A percentile compares a stretch with the other conserved stretches of the same genome.
These are phyloP conservation scores for Pandemis cinnamomeana DNA, from an alignment of 2,888 invertebrate genomes.

Conservation along the genomic window DNA sequence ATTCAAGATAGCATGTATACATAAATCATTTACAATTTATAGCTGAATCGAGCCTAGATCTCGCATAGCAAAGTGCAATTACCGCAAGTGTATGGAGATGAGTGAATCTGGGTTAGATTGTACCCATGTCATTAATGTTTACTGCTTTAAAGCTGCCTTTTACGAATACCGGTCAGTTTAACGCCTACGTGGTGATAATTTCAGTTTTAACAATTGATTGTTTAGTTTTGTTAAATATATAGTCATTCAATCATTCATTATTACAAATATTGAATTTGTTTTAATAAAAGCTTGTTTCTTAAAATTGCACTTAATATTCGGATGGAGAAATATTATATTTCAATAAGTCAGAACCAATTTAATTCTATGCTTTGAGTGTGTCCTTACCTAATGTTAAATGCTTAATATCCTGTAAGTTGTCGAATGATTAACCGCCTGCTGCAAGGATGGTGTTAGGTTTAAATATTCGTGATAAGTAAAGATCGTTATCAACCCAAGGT, in stretches of 20 bases:
- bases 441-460: not conserved
- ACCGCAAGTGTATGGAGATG: constrained; percentile 59
- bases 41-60: constrained; percentile 28
- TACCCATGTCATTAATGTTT: constrained; percentile 63
- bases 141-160: constrained; percentile 72
- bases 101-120: constrained; percentile 72
- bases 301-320: too few species aligned
- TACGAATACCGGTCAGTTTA: constrained; percentile 43
- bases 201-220: not conserved
- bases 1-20: constrained; percentile 25
- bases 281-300: too few species aligned
- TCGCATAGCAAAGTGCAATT: constrained; percentile 45
- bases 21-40: constrained; percentile 29
- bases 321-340: not conserved
- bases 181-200: constrained; percentile 4
- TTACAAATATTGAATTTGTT: too few species aligned
- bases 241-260: too few species aligned
- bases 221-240: not conserved
- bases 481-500: constrained; percentile 24
- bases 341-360: not conserved
- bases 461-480: not conserved
- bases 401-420: too few species aligned
- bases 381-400: too few species aligned
- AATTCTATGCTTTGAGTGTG: not conserved
- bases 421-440: too few species aligned